phyloP scores from a whole-genome alignment of 2,113 vertebrate genomes.

The Propithecus coquereli region DNA sequence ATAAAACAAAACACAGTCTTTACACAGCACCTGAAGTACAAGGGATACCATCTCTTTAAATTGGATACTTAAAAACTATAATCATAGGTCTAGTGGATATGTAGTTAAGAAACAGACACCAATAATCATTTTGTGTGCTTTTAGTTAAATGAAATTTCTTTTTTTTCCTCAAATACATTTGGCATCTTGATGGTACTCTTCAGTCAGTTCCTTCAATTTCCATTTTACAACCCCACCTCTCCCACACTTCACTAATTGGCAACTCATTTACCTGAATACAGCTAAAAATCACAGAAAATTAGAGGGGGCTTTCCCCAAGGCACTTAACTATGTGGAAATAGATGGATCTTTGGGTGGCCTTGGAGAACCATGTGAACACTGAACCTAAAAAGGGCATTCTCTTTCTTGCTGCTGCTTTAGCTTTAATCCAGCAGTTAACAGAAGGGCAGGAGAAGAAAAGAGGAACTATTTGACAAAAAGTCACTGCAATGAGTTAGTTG shows the following conservation, averaged over 20 bases:
- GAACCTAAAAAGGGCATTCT: background rate
- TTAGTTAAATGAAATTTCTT: background rate
- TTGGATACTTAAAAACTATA: background rate
- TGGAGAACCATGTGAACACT: background rate
- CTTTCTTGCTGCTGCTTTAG: background rate
- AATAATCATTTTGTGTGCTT: background rate
- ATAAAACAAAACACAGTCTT: background rate
- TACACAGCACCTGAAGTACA: background rate
- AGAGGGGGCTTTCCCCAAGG: background rate
- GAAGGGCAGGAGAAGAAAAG: background rate
- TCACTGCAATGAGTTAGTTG: background rate
- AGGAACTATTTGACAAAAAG: background rate
- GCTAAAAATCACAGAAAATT: background rate
- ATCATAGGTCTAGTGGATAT: background rate
- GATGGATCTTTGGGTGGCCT: background rate
- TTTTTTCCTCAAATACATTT: background rate
- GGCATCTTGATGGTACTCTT: background rate
- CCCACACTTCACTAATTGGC: background rate
- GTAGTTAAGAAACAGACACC: background rate
- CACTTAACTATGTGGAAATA: background rate
- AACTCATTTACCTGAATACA: background rate
- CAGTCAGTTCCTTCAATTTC: background rate
- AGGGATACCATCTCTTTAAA: background rate
- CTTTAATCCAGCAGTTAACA: background rate
- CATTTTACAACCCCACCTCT: background rate